These are phyloP conservation scores for Corvus hawaiiensis DNA, from an alignment of 2,113 vertebrate species.

Conservation along the genomic window DNA sequence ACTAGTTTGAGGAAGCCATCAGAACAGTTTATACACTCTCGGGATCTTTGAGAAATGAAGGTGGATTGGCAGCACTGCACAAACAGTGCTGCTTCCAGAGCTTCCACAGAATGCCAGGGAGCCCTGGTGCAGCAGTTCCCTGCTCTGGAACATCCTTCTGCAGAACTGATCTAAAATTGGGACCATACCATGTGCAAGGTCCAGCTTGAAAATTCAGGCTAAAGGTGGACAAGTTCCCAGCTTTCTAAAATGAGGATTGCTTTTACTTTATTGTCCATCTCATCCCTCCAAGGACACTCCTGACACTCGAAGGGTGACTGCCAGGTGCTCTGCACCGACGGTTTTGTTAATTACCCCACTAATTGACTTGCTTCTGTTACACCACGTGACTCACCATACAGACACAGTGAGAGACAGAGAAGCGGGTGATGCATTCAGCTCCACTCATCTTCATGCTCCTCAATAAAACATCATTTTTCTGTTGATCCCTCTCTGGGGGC, in stretches of 20 bases:
- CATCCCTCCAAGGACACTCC: neutral
- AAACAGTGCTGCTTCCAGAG: neutral
- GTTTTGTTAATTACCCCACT: neutral
- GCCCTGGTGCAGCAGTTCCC: neutral
- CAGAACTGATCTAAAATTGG: neutral
- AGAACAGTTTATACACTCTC: neutral
- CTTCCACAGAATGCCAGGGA: neutral
- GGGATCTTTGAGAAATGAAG: neutral
- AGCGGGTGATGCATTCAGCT: neutral
- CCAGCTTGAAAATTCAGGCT: neutral
- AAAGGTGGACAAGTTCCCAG: neutral
- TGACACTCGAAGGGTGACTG: neutral
- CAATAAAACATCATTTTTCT: neutral
- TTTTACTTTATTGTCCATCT: neutral
- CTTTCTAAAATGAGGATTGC: neutral
- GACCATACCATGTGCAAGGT: neutral
- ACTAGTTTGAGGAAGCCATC: neutral
- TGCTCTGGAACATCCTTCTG: neutral
- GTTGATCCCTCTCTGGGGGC: neutral
- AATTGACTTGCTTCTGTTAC: neutral
- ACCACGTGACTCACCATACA: neutral
- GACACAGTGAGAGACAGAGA: neutral
- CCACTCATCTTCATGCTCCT: neutral
- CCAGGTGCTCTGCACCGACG: neutral
- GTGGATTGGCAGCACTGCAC: neutral